phyloP scores from a whole-genome alignment of 2,888 invertebrate genomes.

The Noctua comes region DNA sequence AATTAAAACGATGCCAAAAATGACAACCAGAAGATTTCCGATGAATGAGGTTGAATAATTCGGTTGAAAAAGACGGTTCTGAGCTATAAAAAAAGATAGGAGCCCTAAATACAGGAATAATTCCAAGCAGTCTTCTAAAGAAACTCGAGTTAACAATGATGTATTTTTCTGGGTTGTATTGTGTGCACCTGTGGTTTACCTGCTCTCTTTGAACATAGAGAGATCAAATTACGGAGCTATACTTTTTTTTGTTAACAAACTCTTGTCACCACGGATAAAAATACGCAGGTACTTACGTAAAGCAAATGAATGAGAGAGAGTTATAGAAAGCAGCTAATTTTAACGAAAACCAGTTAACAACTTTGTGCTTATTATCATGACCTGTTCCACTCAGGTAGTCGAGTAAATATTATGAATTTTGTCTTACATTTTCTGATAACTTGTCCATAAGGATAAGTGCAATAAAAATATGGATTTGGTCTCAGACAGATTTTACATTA shows the following conservation, averaged over 20 bases:
- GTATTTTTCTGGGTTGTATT: slow-evolving; percentile 8
- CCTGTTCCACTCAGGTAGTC: slow-evolving; percentile 54
- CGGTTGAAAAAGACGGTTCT: neutral
- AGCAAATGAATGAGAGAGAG: slow-evolving; percentile 51
- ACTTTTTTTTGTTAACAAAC: slow-evolving; percentile 20
- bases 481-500: neutral
- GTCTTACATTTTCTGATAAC: slow-evolving; percentile 9
- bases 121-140: slow-evolving; percentile 17
- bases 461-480: slow-evolving; percentile 16
- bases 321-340: slow-evolving; percentile 56
- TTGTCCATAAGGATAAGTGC: neutral
- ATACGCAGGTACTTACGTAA: slow-evolving; percentile 7
- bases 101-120: neutral
- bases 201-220: slow-evolving; percentile 22
- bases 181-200: slow-evolving; percentile 25
- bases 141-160: slow-evolving; percentile 5
- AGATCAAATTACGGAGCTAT: slow-evolving; percentile 1
- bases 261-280: slow-evolving; percentile 6
- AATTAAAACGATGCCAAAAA: slow-evolving; percentile 22
- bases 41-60: slow-evolving; percentile 7
- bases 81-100: neutral
- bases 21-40: neutral
- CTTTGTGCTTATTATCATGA: slow-evolving; percentile 45
- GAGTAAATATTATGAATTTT: slow-evolving; percentile 7
- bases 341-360: slow-evolving; percentile 57